Evolutionary conservation across 53 echinoderm and acorn worm species (phyloP).

Genomic region (Temnopleurus reevesii): DNA sequence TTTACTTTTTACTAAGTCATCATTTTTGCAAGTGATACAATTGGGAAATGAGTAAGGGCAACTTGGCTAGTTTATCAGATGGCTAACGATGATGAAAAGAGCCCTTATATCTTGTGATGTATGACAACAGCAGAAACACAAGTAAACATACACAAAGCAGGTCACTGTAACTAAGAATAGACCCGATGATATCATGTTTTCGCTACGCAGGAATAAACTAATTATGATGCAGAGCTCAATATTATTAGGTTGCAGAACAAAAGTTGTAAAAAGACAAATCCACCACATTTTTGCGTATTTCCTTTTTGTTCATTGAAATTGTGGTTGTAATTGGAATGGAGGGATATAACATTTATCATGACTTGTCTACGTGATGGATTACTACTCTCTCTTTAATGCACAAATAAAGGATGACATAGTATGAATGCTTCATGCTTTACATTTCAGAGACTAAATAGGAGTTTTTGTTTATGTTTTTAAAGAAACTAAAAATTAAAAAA

Average conservation of each 20-base stretch:
- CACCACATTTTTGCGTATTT: conserved; percentile 16
- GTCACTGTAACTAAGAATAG: conserved; percentile 19
- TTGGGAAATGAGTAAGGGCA: conserved; percentile 53
- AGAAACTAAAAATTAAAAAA: background rate
- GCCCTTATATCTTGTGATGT: background rate
- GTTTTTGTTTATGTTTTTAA: background rate
- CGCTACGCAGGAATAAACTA: conserved; percentile 41
- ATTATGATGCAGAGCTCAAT: background rate
- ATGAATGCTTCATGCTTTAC: background rate
- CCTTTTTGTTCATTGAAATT: conserved; percentile 11
- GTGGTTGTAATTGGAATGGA: background rate
- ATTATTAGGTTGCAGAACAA: conserved; percentile 4
- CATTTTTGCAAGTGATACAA: conserved; percentile 5
- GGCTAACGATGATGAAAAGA: conserved; percentile 31
- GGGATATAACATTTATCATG: background rate
- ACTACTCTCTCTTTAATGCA: background rate
- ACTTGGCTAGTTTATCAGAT: background rate
- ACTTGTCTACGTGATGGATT: conserved; percentile 26
- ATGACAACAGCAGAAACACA: conserved; percentile 8
- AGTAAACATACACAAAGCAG: background rate
- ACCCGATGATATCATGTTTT: conserved; percentile 11
- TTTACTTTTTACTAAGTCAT: conserved; percentile 11
- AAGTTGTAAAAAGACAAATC: background rate
- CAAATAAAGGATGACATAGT: background rate
- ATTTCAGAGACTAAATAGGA: background rate